Evolutionary conservation across 2,888 invertebrate genomes (phyloP).

Genomic region (Venustoraphidia nigricollis): DNA sequence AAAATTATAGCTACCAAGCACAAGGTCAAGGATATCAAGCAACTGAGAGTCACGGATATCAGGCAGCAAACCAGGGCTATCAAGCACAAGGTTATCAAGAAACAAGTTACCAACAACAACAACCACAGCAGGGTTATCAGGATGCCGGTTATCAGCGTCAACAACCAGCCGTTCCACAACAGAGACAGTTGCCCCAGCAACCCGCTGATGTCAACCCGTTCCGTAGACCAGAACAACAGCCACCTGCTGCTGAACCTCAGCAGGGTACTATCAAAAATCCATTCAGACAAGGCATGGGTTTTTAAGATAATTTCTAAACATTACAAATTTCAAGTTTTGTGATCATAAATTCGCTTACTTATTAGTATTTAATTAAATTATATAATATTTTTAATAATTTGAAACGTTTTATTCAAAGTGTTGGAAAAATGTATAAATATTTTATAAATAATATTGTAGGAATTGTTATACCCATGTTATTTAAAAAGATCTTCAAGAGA

Average conservation of each 20-base stretch:
- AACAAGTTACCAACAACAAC: constrained; percentile 29
- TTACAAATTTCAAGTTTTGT: too few species aligned
- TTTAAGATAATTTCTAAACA: constrained; percentile 26
- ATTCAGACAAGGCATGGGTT: constrained; percentile 56
- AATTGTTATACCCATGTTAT: too few species aligned
- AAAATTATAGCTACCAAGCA: constrained; percentile 32
- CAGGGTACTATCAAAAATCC: constrained; percentile 40
- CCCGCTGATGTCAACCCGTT: constrained; percentile 27
- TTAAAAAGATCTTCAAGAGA: too few species aligned
- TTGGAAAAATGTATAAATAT: too few species aligned
- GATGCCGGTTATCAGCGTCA: constrained; percentile 13
- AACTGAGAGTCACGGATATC: constrained; percentile 12
- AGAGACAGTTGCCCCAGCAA: constrained; percentile 15
- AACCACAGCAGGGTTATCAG: constrained; percentile 26
- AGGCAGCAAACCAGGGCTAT: constrained; percentile 18
- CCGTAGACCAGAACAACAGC: constrained; percentile 26
- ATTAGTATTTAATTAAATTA: too few species aligned
- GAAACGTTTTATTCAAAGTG: too few species aligned
- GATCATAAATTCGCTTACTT: too few species aligned
- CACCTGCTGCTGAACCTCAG: constrained; percentile 24
- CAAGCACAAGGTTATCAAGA: constrained; percentile 23
- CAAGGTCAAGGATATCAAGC: constrained; percentile 20
- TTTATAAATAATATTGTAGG: too few species aligned
- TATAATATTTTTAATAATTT: too few species aligned
- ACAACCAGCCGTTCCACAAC: constrained; percentile 12